phyloP scores from a whole-genome alignment of 2,888 invertebrate genomes.

The Rhaphigaster nebulosa region DNA sequence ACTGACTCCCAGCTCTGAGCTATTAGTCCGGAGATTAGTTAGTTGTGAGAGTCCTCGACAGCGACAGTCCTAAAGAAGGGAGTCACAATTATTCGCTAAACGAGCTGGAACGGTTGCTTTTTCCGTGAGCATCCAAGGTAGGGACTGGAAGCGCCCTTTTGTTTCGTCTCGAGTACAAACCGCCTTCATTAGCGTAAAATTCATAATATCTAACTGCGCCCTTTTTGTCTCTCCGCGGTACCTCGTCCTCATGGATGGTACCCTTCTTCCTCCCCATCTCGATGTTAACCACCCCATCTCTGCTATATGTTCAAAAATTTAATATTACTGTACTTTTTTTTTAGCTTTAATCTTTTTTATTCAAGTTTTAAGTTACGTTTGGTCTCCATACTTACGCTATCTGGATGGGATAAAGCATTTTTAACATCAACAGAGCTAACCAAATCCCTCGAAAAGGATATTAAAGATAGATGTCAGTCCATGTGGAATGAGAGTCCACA shows the following conservation, averaged over 20 bases:
- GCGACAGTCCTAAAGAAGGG: neutral
- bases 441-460: no score
- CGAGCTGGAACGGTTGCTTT: neutral
- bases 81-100: conserved; percentile 12
- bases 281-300: no score
- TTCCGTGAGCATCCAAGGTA: neutral
- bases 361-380: no score
- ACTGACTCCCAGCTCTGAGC: neutral
- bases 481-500: no score
- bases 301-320: no score
- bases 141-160: neutral
- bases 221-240: neutral
- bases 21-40: neutral
- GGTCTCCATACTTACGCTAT: no score
- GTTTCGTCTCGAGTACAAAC: neutral
- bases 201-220: conserved; percentile 24
- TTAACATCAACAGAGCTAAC: no score
- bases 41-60: neutral
- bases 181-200: conserved; percentile 33
- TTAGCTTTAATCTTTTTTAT: no score
- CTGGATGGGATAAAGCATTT: no score
- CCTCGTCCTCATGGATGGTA: neutral
- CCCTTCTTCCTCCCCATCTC: neutral
- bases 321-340: no score
- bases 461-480: no score